Base-by-base conservation (phyloP, 2,888 invertebrate genomes). In the Xanthorhoe spadicearia region DNA sequence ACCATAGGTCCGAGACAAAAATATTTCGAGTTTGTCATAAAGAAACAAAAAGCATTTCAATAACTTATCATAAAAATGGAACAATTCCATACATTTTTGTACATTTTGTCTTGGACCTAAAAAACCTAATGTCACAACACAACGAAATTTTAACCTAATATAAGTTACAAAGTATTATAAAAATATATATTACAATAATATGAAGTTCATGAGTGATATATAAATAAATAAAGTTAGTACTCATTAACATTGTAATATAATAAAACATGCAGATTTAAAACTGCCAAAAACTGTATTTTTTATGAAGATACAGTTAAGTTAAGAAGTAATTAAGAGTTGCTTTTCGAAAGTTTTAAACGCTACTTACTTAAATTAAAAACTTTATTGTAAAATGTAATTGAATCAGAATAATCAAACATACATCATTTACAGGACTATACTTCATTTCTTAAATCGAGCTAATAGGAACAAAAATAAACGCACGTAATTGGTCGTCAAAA, bases 71-170 rank as follows among this genome's bases (percentile, higher is more conserved):
- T 43, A 19, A 56, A 38, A 56, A 65, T 52, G 28, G 35, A 51
- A 53, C 19, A 49, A 48, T 38, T 49, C 52, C 15, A 48, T 55
- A 8, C 6, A 19, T 54, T 57, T 59, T 53, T 64, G 53, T 54
- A 68, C 60, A 61, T 64, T 60, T 64, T 68, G 64, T 46, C 64
- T 64, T 58, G 68, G 63, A 67, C 67, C 67, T 64, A 59, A 38
- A 50, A 2, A 28, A 64, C 52, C 48, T 23, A 66, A 60, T 64
- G 68, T 46, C 68, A 68, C 68, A 66, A 66, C 61, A 48, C 28
- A 57, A 51, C 28, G 13, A 60, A 52, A 61, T 48, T 56, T 17
- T 53, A n/a, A 52, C 48, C 48, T 61, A 65, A 61, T 52, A 53
- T 54, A 58, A 46, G 46, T 66, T 59, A 55, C 15, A 58, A 2